Percentiles rank a stretch among this genome's conserved stretches.
Evolutionary conservation across 2,888 invertebrate genomes (phyloP).

Genomic region (Rotaria socialis): DNA sequence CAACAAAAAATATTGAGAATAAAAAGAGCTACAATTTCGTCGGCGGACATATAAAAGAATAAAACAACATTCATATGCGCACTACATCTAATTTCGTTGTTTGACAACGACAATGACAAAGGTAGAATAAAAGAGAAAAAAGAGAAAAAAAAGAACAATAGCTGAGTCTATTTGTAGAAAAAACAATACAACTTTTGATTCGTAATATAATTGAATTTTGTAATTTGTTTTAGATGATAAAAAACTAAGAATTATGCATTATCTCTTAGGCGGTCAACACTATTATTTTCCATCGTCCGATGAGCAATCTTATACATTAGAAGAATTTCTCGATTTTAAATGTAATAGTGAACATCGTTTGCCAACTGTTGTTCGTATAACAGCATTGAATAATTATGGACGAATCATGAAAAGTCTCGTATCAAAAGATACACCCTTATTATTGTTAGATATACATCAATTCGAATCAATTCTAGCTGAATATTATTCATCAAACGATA

Average conservation of each 20-base stretch:
- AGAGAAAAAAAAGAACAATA: not conserved
- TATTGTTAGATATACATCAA: not conserved
- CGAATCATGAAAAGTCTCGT: not conserved
- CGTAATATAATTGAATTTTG: not conserved
- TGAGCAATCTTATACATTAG: not conserved
- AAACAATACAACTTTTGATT: not conserved
- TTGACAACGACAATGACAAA: not conserved
- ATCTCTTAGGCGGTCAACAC: not conserved
- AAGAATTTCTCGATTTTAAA: not conserved
- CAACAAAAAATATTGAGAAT: slow-evolving; percentile 4
- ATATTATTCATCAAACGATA: not conserved
- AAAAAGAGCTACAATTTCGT: not conserved
- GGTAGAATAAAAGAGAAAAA: not conserved
- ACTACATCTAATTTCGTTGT: slow-evolving; percentile 18
- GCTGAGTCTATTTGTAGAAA: not conserved
- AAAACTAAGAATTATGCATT: not conserved
- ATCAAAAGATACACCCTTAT: not conserved
- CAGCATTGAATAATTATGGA: not conserved
- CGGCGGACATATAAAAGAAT: not conserved
- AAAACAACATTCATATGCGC: not conserved
- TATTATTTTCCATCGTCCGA: not conserved
- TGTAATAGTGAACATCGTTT: not conserved
- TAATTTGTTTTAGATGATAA: not conserved
- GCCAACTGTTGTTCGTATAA: not conserved
- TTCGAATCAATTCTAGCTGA: not conserved